A percentile compares a stretch with the other conserved stretches of the same genome.
phyloP scores from a whole-genome alignment of 2,888 invertebrate genomes.

The Phalera bucephala region DNA sequence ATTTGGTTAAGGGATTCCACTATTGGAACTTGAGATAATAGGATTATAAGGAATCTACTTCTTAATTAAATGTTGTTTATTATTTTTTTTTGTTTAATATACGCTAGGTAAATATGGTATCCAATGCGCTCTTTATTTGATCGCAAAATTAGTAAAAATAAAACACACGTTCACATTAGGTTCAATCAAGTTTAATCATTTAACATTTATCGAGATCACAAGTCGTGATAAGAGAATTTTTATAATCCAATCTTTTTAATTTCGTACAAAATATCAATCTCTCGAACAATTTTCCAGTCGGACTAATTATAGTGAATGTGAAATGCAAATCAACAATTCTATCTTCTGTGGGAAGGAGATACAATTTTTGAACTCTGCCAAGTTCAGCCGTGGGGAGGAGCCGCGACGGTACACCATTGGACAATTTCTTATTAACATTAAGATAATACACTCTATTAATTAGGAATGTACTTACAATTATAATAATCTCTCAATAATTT shows the following conservation, averaged over 20 bases:
- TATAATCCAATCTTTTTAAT: conserved; percentile 68
- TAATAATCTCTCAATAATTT: conserved; percentile 83
- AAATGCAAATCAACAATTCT: conserved; percentile 58
- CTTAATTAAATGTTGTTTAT: no score
- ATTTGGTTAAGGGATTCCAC: no score
- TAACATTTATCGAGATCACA: conserved; percentile 79
- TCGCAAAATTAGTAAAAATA: conserved; percentile 28
- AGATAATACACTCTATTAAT: conserved; percentile 73
- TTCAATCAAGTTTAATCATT: conserved; percentile 77
- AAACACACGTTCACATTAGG: conserved; percentile 46
- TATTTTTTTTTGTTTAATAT: no score
- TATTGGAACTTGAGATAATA: no score
- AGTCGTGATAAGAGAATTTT: conserved; percentile 70
- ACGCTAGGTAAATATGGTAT: no score
- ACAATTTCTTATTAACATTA: conserved; percentile 72
- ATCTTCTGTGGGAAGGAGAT: conserved; percentile 54
- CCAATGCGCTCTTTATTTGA: not conserved
- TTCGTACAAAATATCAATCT: conserved; percentile 81
- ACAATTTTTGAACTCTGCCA: conserved; percentile 57
- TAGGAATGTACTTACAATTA: conserved; percentile 81
- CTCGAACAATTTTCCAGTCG: conserved; percentile 59
- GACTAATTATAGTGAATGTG: conserved; percentile 54
- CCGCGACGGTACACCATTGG: conserved; percentile 42
- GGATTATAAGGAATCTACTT: no score
- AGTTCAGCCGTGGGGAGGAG: conserved; percentile 9